Evolutionary conservation across 2,113 vertebrate genomes (phyloP).

Genomic region (Peromyscus californicus): DNA sequence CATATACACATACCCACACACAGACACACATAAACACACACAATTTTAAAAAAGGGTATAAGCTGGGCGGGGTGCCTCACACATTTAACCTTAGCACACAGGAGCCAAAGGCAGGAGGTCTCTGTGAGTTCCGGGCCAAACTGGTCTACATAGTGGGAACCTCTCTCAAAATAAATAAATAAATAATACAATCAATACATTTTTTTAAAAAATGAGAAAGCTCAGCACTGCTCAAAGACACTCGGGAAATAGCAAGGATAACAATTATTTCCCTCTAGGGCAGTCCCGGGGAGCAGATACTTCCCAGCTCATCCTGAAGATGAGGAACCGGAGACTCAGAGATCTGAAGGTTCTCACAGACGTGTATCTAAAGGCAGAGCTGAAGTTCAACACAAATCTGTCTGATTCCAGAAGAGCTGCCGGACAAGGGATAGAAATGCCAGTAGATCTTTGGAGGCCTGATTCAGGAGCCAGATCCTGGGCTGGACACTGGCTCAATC

Average conservation of each 20-base stretch:
- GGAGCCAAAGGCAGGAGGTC: background rate
- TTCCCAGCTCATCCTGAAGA: conserved; percentile 44
- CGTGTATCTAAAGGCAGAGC: background rate
- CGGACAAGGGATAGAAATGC: background rate
- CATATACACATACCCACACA: background rate
- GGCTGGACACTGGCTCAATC: background rate
- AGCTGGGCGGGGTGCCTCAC: too few species aligned
- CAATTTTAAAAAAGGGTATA: background rate
- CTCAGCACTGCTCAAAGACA: background rate
- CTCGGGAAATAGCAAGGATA: background rate
- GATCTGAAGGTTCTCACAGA: background rate
- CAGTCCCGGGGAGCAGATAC: background rate
- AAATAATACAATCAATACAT: background rate
- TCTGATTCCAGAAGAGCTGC: background rate
- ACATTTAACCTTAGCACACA: background rate
- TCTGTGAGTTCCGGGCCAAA: background rate
- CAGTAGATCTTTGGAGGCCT: background rate
- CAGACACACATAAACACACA: background rate
- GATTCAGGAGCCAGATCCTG: background rate
- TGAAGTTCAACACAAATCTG: conserved; percentile 13
- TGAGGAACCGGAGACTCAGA: conserved; percentile 50
- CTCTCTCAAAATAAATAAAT: background rate
- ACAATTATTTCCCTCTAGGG: background rate
- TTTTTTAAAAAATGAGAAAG: background rate
- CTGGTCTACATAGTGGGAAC: background rate